Evolutionary conservation across 2,113 vertebrate species (phyloP), one percentile per base, ranked within the genome.

Genomic region (Triplophysa dalaica): DNA sequence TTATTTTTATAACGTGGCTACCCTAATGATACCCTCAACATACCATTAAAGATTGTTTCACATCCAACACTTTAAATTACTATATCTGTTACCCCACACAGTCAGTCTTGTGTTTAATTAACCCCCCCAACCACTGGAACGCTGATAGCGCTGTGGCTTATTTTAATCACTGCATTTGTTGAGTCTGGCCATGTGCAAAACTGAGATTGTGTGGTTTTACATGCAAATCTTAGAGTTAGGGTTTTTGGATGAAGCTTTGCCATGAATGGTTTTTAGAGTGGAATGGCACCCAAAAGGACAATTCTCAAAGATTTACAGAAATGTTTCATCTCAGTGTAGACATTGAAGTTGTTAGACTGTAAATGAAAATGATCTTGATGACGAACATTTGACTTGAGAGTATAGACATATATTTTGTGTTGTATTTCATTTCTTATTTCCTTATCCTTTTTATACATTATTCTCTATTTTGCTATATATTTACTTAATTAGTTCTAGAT

Each of bases 71-170:
- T 70, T 19, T 45, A n/a, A 68, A 56, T 73, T 69, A 78, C 66
- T 38, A 29, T 22, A 76, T 45, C 50, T 77, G 73, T 38, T 45
- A 38, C 26, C 26, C 26, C 56, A 68, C 19, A 26, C 24, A 43
- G 19, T 56, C 33, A 29, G 22, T 22, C 58, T 43, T 52, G 62
- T 17, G 58, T 66, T 85, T 76, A 81, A 83, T 83, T 61, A 78
- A 65, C 68, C 54, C 50, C 50, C 45, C 11, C 67, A 69, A 65
- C 50, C 56, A 74, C 75, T 62, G 38, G 19, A 45, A 50, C 52
- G 21, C 58, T 52, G 52, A 77, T 63, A 66, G 19, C 61, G 14
- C 54, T 45, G 14, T 61, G 29, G 62, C 50, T 77, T 80, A 60
- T 61, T 6, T 79, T 50, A 54, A 19, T 26, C 45, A 54, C 17